Evolutionary conservation across 2,113 vertebrate genomes (phyloP), one percentile per base, ranked within the genome.

Genomic region (Cephalopterus ornatus): DNA sequence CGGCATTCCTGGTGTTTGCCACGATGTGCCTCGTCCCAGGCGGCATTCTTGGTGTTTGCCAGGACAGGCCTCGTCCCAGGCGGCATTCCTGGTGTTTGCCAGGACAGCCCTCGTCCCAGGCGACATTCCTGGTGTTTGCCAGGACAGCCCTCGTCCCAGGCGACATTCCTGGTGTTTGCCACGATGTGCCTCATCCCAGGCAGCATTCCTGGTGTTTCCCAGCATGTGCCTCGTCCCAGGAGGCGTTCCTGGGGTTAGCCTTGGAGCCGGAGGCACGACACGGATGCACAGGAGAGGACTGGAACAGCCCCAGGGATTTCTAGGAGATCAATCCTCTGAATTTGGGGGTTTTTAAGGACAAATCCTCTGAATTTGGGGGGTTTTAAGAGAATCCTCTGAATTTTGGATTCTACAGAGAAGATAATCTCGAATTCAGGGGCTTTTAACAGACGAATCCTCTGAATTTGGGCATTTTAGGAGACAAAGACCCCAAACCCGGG

Each of bases 101-200:
- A 14, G 39, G 61, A 41, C 8, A 5, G 12, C 18, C 17, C 12
- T 5, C 20, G 5, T 8, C 18, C 61, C 61, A 30, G 61, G 39
- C 15, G 5, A 17, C 8, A 11, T 65, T 42, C 62, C 62, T 5
- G 18, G 61, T 13, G 39, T 32, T 37, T 28, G 14, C 58, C 58
- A 35, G 23, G n/a, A 37, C 5, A 14, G 35, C 32, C 32, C 41
- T 1, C 2, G 2, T 0, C 42, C 52, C n/a, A n/a, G n/a, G n/a
- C n/a, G n/a, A n/a, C n/a, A n/a, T 22, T 73, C 68, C 81, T 6
- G 4, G 80, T 5, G 63, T 46, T 66, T 66, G 28, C 61, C 61
- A 14, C 27, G 61, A 41, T 6, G 8, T 8, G 27, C 17, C 12
- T 5, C 20, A 3, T 8, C 18, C 61, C 61, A 30, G 61, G 39